Conservation (phyloP, 2,888 invertebrate genomes). For the Schizaphis graminum region DNA sequence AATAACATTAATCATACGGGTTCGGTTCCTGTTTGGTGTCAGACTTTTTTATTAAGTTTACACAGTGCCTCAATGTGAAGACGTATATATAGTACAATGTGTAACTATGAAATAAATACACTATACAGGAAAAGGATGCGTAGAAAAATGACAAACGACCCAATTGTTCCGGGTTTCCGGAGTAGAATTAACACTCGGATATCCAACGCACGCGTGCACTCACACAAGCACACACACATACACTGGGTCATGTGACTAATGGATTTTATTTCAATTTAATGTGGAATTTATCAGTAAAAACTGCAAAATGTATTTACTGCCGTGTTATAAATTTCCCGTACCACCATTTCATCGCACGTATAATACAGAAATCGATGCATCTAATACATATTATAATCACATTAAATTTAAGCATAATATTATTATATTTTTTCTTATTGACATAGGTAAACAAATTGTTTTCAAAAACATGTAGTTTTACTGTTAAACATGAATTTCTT, state of each 20-base stretch:
- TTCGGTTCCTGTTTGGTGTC: not conserved
- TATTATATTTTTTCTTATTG: not conserved
- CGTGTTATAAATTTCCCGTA: not conserved
- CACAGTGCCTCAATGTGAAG: not conserved
- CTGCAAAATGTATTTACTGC: not conserved
- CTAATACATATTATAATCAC: not conserved
- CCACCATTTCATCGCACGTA: not conserved
- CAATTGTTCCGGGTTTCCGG: conserved; percentile 49
- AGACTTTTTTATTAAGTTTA: conserved; percentile 5
- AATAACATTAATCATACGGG: conserved; percentile 48
- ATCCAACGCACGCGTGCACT: not conserved
- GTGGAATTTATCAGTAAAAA: not conserved
- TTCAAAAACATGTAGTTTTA: not conserved
- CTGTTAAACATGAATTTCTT: not conserved
- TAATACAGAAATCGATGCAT: not conserved
- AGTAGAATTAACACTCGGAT: conserved; percentile 40
- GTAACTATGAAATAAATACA: conserved; percentile 1
- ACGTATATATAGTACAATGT: not conserved
- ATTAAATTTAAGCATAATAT: not conserved
- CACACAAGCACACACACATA: not conserved
- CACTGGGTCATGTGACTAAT: not conserved
- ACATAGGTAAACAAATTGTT: not conserved
- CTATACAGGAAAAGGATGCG: not conserved
- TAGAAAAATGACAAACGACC: conserved; percentile 51
- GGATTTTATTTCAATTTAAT: conserved; percentile 19